Base-by-base conservation (phyloP, 2,113 vertebrate species). In the Stegastes partitus region DNA sequence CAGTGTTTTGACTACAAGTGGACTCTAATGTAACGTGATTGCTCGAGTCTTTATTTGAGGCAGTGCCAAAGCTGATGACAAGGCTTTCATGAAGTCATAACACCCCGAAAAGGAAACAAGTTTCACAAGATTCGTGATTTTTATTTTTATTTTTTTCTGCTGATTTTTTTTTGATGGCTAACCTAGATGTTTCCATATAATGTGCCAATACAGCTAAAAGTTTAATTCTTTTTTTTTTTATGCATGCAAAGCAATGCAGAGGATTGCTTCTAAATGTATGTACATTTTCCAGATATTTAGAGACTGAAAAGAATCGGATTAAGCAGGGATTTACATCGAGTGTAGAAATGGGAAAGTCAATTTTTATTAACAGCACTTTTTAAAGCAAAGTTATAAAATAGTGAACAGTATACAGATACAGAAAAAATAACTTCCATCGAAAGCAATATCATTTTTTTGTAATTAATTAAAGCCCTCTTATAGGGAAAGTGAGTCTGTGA, bases 1-100 rank as follows among this genome's bases (percentile, higher is more conserved):
- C 39, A 51, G 76, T 77, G 50, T 81, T 76, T 22, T 50, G 55
- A 57, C 45, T 44, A 25, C 45, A 73, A 45, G 44, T 47, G 50
- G 39, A 58, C 55, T 67, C 25, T 71, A 67, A 61, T 50, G 5
- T 50, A n/a, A 71, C 23, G 53, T 63, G 47, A 68, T 19, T 68
- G 44, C 19, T 49, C 26, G 23, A 53, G 59, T 78, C 16, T 53
- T 62, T 31, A 44, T 75, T 72, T 61, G 31, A 73, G 73, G 42
- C 47, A 34, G 58, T 39, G 47, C 37, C 66, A 65, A 42, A 23
- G 14, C 21, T 21, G 8, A 78, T 66, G 15, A 56, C 49, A 64
- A 44, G 23, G 58, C 21, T 74, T 69, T 57, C 18, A 11, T 44
- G 34, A 26, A 54, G 68, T 39, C 25, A 16, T 19, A 56, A 64